Conservation (phyloP, 2,113 vertebrate genomes). For the Chunga burmeisteri region DNA sequence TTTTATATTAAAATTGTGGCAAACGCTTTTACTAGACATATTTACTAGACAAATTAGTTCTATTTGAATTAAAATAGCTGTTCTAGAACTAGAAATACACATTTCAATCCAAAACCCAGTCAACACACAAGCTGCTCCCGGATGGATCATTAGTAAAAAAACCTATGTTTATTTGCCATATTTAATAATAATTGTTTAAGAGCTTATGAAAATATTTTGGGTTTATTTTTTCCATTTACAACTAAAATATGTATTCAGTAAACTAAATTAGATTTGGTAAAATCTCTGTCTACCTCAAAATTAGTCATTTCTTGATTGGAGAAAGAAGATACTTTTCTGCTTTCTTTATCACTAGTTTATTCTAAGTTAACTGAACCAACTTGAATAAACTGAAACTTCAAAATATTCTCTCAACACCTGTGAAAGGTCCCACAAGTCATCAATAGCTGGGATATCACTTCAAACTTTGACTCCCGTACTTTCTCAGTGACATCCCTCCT, state of each 20-base stretch:
- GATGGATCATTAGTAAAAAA: background rate
- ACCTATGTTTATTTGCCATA: background rate
- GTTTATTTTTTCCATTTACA: background rate
- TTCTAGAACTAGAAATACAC: background rate
- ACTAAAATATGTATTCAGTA: background rate
- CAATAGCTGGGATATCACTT: background rate
- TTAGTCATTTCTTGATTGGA: background rate
- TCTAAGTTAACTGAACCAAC: background rate
- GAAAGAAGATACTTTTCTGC: background rate
- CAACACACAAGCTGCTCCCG: background rate
- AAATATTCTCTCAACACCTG: background rate
- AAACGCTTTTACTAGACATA: background rate
- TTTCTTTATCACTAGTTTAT: background rate
- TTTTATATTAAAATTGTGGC: background rate
- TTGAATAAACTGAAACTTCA: background rate
- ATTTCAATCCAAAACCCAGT: background rate
- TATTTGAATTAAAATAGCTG: background rate
- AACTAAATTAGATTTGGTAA: background rate
- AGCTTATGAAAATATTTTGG: background rate
- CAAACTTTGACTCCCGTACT: background rate
- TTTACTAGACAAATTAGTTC: background rate
- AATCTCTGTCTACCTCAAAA: background rate
- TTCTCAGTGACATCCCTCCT: background rate
- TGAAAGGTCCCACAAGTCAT: background rate
- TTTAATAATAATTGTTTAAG: background rate